Percentiles rank a stretch among this genome's conserved stretches.
Evolutionary conservation across 2,888 invertebrate genomes (phyloP).

Genomic region (Aphidius colemani): DNA sequence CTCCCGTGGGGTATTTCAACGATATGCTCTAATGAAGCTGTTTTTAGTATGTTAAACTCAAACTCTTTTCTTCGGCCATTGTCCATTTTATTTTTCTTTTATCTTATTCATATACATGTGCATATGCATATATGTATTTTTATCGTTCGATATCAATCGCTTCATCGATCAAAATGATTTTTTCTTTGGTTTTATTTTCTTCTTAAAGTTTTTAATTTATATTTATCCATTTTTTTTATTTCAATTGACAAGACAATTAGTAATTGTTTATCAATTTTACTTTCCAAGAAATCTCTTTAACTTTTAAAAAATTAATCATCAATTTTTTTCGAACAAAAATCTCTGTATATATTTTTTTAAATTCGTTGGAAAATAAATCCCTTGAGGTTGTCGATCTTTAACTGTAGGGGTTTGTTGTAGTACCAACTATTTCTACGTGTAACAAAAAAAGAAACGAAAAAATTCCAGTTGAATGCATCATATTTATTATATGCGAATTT

Average conservation of each 20-base stretch:
- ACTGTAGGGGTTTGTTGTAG: too few relatives aligned
- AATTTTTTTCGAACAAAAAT: too few relatives aligned
- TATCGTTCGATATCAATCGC: slow-evolving; percentile 43
- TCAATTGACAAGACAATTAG: background rate
- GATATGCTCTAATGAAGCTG: slow-evolving; percentile 45
- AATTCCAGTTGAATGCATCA: too few relatives aligned
- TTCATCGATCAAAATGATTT: slow-evolving; percentile 34
- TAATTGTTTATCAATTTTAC: background rate
- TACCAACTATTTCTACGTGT: background rate
- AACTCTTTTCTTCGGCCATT: slow-evolving; percentile 33
- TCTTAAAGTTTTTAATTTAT: slow-evolving; percentile 20
- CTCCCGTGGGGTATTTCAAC: slow-evolving; percentile 32
- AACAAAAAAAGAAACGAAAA: too few relatives aligned
- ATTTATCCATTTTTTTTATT: slow-evolving; percentile 38
- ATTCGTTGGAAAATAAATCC: too few relatives aligned
- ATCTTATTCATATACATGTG: slow-evolving; percentile 24
- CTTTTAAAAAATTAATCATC: too few relatives aligned
- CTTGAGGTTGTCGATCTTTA: too few relatives aligned
- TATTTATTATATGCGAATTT: too few relatives aligned
- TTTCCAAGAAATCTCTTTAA: too few relatives aligned
- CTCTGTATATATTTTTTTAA: too few relatives aligned
- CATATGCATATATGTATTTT: slow-evolving; percentile 31
- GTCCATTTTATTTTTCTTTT: slow-evolving; percentile 30
- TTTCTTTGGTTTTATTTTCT: background rate
- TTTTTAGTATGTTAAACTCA: slow-evolving; percentile 39